phyloP scores from a whole-genome alignment of 1,140 invertebrate genomes.

The Drosophila athabasca region DNA sequence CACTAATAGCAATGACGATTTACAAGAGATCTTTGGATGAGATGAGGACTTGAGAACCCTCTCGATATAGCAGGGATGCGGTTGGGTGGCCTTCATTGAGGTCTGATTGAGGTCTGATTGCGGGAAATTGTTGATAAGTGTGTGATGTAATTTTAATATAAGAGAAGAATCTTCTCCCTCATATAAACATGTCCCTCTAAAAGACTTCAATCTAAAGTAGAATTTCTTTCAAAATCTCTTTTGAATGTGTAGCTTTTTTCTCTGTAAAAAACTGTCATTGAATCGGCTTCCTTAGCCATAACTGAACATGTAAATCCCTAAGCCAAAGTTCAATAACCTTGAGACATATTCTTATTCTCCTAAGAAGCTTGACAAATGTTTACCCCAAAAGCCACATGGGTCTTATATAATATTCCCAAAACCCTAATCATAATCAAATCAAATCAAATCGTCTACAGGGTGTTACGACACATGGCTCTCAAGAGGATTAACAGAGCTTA shows the following conservation, averaged over 20 bases:
- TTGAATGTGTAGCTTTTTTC: not conserved
- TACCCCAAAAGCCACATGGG: not conserved
- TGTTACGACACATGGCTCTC: not conserved
- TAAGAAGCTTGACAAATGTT: not conserved
- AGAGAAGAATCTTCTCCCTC: too few relatives aligned
- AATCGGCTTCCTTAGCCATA: not conserved
- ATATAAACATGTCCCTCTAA: too few relatives aligned
- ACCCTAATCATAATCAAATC: conserved; percentile 3
- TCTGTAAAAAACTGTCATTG: too few relatives aligned
- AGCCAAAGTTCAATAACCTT: conserved; percentile 28
- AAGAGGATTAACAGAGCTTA: conserved; percentile 25
- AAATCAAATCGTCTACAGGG: conserved; percentile 1
- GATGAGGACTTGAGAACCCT: conserved; percentile 16
- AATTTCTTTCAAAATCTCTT: not conserved
- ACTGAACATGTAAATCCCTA: not conserved
- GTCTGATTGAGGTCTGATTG: not conserved
- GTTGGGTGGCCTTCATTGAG: conserved; percentile 33
- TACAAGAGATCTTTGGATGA: conserved; percentile 10
- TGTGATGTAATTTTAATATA: conserved; percentile 5
- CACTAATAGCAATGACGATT: conserved; percentile 31
- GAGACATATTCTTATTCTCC: not conserved
- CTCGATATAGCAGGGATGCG: too few relatives aligned
- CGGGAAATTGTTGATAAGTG: conserved; percentile 7
- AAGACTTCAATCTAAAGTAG: too few relatives aligned
- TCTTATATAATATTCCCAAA: conserved; percentile 14